Percentiles rank a stretch among this genome's conserved stretches.
Evolutionary conservation across 2,797 vertebrate genomes (phyloP).

Genomic region (Thunnus albacares): DNA sequence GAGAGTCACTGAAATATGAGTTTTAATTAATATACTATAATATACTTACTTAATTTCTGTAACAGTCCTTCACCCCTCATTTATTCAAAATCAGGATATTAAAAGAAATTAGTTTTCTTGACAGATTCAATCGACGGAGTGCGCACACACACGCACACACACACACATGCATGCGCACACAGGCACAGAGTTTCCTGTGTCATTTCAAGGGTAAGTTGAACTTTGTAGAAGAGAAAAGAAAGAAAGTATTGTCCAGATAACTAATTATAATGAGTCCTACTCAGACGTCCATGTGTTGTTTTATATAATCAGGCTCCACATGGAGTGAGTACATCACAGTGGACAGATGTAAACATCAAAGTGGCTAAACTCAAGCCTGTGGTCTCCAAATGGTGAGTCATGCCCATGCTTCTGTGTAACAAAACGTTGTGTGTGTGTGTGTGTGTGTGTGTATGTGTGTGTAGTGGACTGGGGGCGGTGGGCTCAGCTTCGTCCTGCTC

Average conservation of each 20-base stretch:
- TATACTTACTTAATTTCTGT: slow-evolving; percentile 12
- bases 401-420: slow-evolving; percentile 3
- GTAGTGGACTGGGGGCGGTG: slow-evolving; percentile 3
- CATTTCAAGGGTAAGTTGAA: slow-evolving; percentile 38
- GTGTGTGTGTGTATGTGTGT: slow-evolving; percentile 12
- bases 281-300: slow-evolving; percentile 30
- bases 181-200: slow-evolving; percentile 17
- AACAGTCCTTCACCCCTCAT: slow-evolving; percentile 55
- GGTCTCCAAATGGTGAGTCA: slow-evolving; percentile 48
- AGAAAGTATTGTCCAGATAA: neutral
- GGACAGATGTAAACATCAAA: slow-evolving; percentile 53
- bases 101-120: slow-evolving; percentile 50
- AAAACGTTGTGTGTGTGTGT: neutral
- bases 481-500: slow-evolving; percentile 28
- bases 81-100: slow-evolving; percentile 52
- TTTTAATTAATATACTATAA: slow-evolving; percentile 42
- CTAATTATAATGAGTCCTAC: slow-evolving; percentile 12
- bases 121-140: slow-evolving; percentile 2
- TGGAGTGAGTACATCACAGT: slow-evolving; percentile 8
- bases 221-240: slow-evolving; percentile 12
- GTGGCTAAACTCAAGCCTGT: slow-evolving; percentile 46
- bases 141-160: slow-evolving; percentile 12
- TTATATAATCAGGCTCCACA: slow-evolving; percentile 31
- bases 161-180: slow-evolving; percentile 8
- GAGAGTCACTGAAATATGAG: slow-evolving; percentile 33